These are phyloP conservation scores for Danionella cerebrum DNA, from an alignment of 2,113 vertebrate genomes.

Conservation along the genomic window DNA sequence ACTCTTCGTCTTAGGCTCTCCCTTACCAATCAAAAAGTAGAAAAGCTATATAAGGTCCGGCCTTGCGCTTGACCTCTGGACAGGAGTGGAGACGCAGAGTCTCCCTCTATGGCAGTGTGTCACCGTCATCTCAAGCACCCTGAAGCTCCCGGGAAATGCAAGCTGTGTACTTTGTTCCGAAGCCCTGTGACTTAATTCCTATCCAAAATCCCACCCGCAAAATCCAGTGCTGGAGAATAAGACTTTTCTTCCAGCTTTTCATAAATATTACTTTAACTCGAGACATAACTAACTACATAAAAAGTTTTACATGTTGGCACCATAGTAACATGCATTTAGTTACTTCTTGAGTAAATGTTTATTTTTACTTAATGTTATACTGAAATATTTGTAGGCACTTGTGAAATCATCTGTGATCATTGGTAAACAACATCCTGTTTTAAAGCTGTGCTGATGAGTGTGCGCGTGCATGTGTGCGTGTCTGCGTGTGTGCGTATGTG, in stretches of 20 bases:
- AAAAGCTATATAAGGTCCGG: constrained; percentile 51
- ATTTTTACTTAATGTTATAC: neutral
- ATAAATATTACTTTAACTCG: constrained; percentile 23
- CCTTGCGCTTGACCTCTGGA: constrained; percentile 50
- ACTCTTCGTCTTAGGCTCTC: constrained; percentile 9
- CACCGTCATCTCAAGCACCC: neutral
- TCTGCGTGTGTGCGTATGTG: neutral
- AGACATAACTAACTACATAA: constrained; percentile 30
- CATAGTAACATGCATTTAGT: constrained; percentile 49
- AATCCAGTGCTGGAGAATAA: constrained; percentile 15
- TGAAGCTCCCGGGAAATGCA: neutral
- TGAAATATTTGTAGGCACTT: constrained; percentile 28
- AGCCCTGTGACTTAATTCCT: neutral
- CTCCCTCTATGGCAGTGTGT: constrained; percentile 23
- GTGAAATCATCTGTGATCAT: constrained; percentile 22
- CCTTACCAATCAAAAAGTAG: neutral
- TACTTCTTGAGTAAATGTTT: too few relatives aligned
- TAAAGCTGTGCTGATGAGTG: neutral
- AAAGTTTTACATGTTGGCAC: constrained; percentile 45
- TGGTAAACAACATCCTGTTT: constrained; percentile 13
- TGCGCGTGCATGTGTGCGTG: constrained; percentile 7
- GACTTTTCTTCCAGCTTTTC: constrained; percentile 6
- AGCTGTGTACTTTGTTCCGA: neutral
- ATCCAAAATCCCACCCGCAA: neutral
- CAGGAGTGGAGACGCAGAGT: constrained; percentile 34